Base-by-base conservation (phyloP, 2,797 vertebrate genomes). In the Morus bassanus region DNA sequence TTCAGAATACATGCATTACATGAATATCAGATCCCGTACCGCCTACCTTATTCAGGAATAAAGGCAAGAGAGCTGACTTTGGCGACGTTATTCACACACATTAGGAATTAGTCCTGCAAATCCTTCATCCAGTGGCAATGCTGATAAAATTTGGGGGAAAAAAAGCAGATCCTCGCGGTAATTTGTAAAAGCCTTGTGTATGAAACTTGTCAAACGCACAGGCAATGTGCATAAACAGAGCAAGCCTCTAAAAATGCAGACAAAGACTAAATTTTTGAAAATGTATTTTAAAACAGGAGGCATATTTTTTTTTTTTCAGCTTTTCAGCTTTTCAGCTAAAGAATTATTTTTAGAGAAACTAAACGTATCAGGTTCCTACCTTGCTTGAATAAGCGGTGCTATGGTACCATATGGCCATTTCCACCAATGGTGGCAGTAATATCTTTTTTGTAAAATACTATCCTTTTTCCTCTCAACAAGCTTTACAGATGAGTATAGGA, bases 61-160 rank as follows among this genome's bases (percentile, higher is more conserved):
- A 46, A 45, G 64, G 35, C 64, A 37, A 33, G 48, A 67, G 18
- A 54, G 48, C 19, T 48, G 70, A 17, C 63, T 80, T 68, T 0
- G 0, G 88, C 0, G 0, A 18, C 0, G 18, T 68, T 68, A 12
- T 9, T 85, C 68, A 27, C 31, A 45, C 13, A 9, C 0, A 0
- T 21, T 15, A 37, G 18, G 39, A 54, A 73, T 76, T 25, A 24
- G 77, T 53, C 77, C 77, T 16, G 28, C 59, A 87, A 73, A 85
- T 41, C 39, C 43, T 84, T 56, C 48, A 53, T n/a, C 63, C 78
- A 3, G 39, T 11, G 59, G 50, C 0, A 1, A 76, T 0, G 5
- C 33, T 37, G 64, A 90, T 51, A 74, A 76, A 87, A 91, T 41
- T 13, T 8, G 24, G 46, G n/a, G 21, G 12, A 14, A 45, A 37